A percentile compares a stretch with the other conserved stretches of the same genome.
phyloP scores from a whole-genome alignment of 2,888 invertebrate species.

The Mystacides longicornis region DNA sequence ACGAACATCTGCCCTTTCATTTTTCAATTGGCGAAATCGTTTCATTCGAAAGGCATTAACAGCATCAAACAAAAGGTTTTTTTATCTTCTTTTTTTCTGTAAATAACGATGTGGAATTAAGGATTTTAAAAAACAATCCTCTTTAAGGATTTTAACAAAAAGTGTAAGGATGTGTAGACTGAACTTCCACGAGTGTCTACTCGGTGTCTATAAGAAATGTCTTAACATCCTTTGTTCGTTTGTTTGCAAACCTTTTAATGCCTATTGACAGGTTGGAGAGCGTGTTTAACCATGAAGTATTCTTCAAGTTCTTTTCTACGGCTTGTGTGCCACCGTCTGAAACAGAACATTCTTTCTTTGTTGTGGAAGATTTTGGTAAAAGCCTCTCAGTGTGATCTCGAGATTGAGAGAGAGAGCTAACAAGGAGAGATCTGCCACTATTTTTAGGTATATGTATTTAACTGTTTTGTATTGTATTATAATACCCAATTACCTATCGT shows the following conservation, averaged over 20 bases:
- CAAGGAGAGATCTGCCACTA: too few species aligned
- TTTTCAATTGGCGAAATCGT: not conserved
- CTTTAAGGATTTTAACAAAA: not conserved
- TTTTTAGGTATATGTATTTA: too few species aligned
- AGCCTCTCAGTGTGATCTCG: too few species aligned
- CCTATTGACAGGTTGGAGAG: slow-evolving; percentile 25
- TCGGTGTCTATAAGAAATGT: slow-evolving; percentile 9
- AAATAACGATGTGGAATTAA: slow-evolving; percentile 6
- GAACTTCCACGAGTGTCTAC: slow-evolving; percentile 10
- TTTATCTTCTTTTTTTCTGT: slow-evolving; percentile 5
- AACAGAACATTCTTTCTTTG: not conserved
- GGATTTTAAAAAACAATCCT: not conserved
- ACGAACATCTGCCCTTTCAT: slow-evolving; percentile 13
- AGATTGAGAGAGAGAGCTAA: too few species aligned
- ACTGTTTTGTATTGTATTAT: too few species aligned
- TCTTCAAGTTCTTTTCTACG: not conserved
- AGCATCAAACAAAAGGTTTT: slow-evolving; percentile 1
- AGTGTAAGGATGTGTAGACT: not conserved
- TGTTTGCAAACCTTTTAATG: slow-evolving; percentile 27
- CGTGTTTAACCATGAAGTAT: slow-evolving; percentile 17
- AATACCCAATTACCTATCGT: too few species aligned
- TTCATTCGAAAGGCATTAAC: not conserved
- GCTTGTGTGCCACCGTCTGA: not conserved
- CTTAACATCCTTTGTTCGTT: slow-evolving; percentile 20
- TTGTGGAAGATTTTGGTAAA: not conserved